Evolutionary conservation across 2,888 invertebrate genomes (phyloP), one percentile per base, ranked within the genome.

Genomic region (Coelogynopora nodosa): DNA sequence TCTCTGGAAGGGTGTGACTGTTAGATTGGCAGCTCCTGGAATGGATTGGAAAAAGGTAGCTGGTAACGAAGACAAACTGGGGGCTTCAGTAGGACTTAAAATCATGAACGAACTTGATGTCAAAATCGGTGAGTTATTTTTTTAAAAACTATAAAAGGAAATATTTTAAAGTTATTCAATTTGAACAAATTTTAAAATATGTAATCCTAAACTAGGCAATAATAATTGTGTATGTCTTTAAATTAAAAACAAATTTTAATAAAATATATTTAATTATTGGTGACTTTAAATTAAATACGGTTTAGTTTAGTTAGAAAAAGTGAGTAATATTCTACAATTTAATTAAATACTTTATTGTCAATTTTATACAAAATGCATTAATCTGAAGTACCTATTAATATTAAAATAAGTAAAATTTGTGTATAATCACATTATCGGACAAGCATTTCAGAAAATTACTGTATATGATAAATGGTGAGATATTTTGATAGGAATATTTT

Each of bases 31-130:
- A 67, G 88, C 89, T 0, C 90, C 90, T 0, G 88, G 88, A 27
- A 88, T 90, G 2, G 89, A 90, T 86, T 90, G 89, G 89, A 87
- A 87, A 84, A 90, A 89, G 82, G 26, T 88, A 82, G 2, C 90
- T 2, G 90, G 90, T 10, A 88, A 89, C 0, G 74, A 74, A 74
- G 85, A 86, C 30, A 87, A 88, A 18, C 87, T 90, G 0, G 90
- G 90, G 2, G 90, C 89, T 0, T 89, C 89, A 0, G 90, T 90
- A 86, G 90, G 90, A 5, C 29, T 90, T 10, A 88, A 89, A 23
- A 88, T 89, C 87, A 88, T 89, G 29, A 90, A 90, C 84, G 86
- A 88, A 18, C 87, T 90, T 29, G 89, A 89, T 29, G 84, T 89
- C 0, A 87, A 88, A 49, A 88, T 89, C 82, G 88, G 74, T 74